A percentile compares a stretch with the other conserved stretches of the same genome.
Conservation (phyloP, 1,140 invertebrate genomes). For the Orchestia grillus region DNA sequence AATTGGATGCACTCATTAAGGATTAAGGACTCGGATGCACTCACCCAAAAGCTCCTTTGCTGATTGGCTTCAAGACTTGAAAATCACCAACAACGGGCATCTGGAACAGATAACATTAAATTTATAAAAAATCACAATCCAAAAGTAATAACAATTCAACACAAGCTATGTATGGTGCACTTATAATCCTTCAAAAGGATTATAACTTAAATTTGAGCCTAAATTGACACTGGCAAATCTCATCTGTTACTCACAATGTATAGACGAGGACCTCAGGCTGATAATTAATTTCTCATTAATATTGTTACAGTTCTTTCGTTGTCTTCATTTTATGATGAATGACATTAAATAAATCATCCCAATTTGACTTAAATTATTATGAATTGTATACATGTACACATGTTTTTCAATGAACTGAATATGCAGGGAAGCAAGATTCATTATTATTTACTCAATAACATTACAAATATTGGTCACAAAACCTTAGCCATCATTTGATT, state of each 20-base stretch:
- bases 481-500: no score
- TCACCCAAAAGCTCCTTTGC: slow-evolving; percentile 39
- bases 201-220: background rate
- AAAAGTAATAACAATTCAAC: background rate
- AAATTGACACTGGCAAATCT: background rate
- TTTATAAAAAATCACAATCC: background rate
- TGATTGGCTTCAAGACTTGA: slow-evolving; percentile 30
- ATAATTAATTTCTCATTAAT: no score
- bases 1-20: background rate
- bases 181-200: background rate
- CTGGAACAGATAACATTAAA: background rate
- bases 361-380: no score
- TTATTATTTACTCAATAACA: no score
- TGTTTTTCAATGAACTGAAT: no score
- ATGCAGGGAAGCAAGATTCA: no score
- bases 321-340: no score
- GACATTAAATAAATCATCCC: no score
- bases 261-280: no score
- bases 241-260: background rate
- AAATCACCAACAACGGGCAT: slow-evolving; percentile 44
- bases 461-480: no score
- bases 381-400: no score
- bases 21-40: background rate
- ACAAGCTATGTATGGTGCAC: background rate
- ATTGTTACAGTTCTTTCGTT: no score